Evolutionary conservation across 2,888 invertebrate genomes (phyloP).

Genomic region (Diabrotica balteata): DNA sequence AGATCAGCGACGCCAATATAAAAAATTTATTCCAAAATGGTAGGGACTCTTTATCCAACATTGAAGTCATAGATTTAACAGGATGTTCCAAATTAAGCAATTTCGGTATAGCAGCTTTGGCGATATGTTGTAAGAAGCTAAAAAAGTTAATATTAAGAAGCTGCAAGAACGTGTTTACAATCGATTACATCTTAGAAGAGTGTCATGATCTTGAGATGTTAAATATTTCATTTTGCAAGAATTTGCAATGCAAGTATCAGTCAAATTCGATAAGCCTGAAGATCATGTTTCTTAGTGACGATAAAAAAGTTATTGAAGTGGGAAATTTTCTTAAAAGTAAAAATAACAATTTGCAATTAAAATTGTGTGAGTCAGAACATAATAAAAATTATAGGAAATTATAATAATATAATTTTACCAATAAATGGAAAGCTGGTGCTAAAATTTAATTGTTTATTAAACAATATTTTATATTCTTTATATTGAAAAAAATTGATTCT

Average conservation of each 20-base stretch:
- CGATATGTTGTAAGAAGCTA: slow-evolving; percentile 31
- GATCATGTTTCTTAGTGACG: slow-evolving; percentile 30
- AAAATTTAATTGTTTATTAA: slow-evolving; percentile 2
- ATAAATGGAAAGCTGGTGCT: too few relatives aligned
- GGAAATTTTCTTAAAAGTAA: slow-evolving; percentile 19
- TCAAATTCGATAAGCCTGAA: slow-evolving; percentile 16
- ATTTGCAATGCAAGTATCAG: slow-evolving; percentile 7
- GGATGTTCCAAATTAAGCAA: slow-evolving; percentile 33
- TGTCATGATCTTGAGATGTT: slow-evolving; percentile 28
- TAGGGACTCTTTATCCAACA: slow-evolving; percentile 15
- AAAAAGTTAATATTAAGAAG: slow-evolving; percentile 29
- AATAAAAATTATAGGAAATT: slow-evolving; percentile 29
- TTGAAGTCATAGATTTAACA: slow-evolving; percentile 35
- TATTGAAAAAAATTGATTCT: not conserved
- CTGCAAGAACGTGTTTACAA: slow-evolving; percentile 29
- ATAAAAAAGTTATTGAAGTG: slow-evolving; percentile 24
- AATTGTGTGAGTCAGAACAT: slow-evolving; percentile 33
- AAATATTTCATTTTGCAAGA: slow-evolving; percentile 35
- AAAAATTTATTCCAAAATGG: slow-evolving; percentile 30
- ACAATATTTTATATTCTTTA: not conserved
- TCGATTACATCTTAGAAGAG: slow-evolving; percentile 21
- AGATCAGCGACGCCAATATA: slow-evolving; percentile 27
- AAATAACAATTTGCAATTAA: slow-evolving; percentile 13
- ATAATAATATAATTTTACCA: slow-evolving; percentile 4
- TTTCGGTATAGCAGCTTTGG: slow-evolving; percentile 26